Base-by-base conservation (phyloP, 2,113 vertebrate species). In the Pterocles burchelli region DNA sequence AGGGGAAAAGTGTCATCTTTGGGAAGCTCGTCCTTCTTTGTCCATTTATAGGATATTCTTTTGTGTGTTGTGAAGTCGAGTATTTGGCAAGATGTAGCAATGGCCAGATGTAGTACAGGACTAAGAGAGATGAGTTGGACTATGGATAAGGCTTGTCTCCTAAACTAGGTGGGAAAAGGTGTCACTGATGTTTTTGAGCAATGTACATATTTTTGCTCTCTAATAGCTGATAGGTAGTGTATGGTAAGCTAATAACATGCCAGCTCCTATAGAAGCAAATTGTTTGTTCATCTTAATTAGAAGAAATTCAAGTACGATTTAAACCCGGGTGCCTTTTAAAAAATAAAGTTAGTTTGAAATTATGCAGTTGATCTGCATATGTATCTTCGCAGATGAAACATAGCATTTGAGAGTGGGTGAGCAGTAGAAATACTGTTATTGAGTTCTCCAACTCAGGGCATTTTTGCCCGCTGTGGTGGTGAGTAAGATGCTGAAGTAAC, bases 21-120 rank as follows among this genome's bases (percentile, higher is more conserved):
- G 76, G 66, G 76, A 90, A 90, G 73, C 61, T 70, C 58, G 72
- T 91, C 67, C 74, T 85, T 89, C 71, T 87, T 68, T 78, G 68
- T 88, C 68, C 48, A 5, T 90, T 85, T 91, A 91, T 76, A 95
- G 81, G 78, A 70, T 89, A 96, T 93, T 94, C 68, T 83, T 88
- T 63, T 0, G 0, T 93, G 36, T 77, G 48, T 29, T 88, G 38
- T 83, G 51, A 83, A 93, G 52, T 62, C 34, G 41, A 55, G 71
- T 74, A 45, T 59, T 77, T 65, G 89, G 75, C 34, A 71, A 86
- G 82, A 86, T 71, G 22, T 18, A 77, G 55, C 38, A 41, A 15
- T 63, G 29, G 29, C 43, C 46, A 63, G 24, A 25, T 88, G 48
- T 62, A 76, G 31, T 67, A 28, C 13, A 45, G 59, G 16, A 55